Evolutionary conservation across 1,140 invertebrate genomes (phyloP).

Genomic region (Triops cancriformis): DNA sequence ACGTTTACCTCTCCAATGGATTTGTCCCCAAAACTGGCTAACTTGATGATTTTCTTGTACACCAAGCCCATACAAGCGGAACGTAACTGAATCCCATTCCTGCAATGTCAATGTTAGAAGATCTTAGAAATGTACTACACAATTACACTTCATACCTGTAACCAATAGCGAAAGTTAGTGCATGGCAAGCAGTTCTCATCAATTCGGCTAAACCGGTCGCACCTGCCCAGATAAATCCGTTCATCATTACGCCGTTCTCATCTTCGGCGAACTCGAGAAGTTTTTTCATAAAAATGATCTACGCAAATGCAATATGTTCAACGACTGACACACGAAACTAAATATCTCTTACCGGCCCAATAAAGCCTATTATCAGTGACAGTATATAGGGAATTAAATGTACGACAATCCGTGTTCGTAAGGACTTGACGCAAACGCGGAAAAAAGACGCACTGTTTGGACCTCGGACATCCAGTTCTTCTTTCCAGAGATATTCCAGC

Average conservation of each 20-base stretch:
- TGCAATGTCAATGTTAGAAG: too few relatives aligned
- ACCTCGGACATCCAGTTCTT: constrained; percentile 41
- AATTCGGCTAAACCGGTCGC: constrained; percentile 48
- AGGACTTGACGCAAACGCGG: constrained; percentile 47
- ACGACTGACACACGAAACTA: constrained; percentile 16
- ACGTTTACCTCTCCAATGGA: constrained; percentile 50
- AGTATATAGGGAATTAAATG: constrained; percentile 45
- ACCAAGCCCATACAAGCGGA: constrained; percentile 51
- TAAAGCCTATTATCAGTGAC: constrained; percentile 50
- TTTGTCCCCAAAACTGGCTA: constrained; percentile 48
- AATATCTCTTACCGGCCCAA: constrained; percentile 50
- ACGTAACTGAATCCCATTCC: constrained; percentile 52
- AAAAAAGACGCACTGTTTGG: constrained; percentile 44
- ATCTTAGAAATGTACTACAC: too few relatives aligned
- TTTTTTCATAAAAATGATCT: constrained; percentile 50
- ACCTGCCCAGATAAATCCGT: constrained; percentile 46
- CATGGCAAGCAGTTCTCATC: constrained; percentile 48
- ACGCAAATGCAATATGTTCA: constrained; percentile 23
- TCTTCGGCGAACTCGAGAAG: constrained; percentile 46
- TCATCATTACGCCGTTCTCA: constrained; percentile 36
- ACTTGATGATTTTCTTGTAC: constrained; percentile 53
- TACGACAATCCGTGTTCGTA: constrained; percentile 46
- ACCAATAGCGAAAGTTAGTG: constrained; percentile 52
- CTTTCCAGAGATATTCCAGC: constrained; percentile 45
- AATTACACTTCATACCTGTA: constrained; percentile 37